phyloP scores from a whole-genome alignment of 2,113 vertebrate genomes.

The Sterna hirundo region DNA sequence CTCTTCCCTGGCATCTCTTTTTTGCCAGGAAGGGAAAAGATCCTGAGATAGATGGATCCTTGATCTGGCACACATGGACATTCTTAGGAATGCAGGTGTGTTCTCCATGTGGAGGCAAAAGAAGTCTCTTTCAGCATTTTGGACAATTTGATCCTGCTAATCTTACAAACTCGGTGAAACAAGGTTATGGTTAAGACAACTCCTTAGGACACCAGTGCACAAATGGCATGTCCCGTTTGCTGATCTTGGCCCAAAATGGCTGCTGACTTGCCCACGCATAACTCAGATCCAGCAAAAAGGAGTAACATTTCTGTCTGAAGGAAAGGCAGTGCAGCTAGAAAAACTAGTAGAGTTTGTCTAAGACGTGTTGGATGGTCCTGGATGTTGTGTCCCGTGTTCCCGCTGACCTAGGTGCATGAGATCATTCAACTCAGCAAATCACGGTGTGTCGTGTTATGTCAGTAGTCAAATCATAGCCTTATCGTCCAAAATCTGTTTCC shows the following conservation, averaged over 20 bases:
- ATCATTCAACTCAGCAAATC: background rate
- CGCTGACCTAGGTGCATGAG: background rate
- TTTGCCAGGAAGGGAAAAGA: constrained; percentile 51
- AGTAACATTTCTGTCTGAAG: background rate
- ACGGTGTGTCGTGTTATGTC: background rate
- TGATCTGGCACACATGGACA: constrained; percentile 31
- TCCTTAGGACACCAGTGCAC: background rate
- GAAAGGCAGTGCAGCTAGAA: background rate
- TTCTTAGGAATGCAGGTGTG: constrained; percentile 34
- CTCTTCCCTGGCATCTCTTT: constrained; percentile 23
- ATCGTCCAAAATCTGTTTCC: background rate
- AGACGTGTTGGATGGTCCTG: background rate
- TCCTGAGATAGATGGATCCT: constrained; percentile 38
- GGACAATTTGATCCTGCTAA: background rate
- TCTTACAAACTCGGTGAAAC: background rate
- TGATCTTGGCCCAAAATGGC: background rate
- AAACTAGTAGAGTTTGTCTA: background rate
- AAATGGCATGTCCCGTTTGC: background rate
- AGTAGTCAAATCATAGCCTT: background rate
- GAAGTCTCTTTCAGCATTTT: background rate
- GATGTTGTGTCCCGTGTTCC: background rate
- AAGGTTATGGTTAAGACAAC: background rate
- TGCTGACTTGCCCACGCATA: background rate
- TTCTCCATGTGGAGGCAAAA: background rate
- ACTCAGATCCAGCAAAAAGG: background rate